These are phyloP conservation scores for Campylomormyrus numenius DNA, from an alignment of 2,113 vertebrate species.

Conservation along the genomic window DNA sequence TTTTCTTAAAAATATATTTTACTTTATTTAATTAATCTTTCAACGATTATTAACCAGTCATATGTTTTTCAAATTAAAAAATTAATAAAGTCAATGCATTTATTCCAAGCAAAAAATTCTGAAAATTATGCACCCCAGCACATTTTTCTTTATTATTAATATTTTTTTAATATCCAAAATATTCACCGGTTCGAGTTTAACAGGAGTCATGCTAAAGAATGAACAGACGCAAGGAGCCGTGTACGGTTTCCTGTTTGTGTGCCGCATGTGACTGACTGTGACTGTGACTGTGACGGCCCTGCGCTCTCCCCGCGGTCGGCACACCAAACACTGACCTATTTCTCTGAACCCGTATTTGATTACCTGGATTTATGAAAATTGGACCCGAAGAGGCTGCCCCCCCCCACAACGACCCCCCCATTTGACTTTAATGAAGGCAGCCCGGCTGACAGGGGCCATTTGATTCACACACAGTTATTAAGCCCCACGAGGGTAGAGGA, in stretches of 20 bases:
- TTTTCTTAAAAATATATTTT: neutral
- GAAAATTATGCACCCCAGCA: neutral
- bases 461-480: slow-evolving; percentile 72
- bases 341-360: slow-evolving; percentile 61
- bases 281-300: neutral
- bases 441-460: slow-evolving; percentile 62
- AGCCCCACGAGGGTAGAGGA: slow-evolving; percentile 47
- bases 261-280: neutral
- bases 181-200: neutral
- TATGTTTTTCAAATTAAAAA: neutral
- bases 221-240: neutral
- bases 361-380: slow-evolving; percentile 70
- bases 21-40: neutral
- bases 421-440: slow-evolving; percentile 69
- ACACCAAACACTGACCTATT: slow-evolving; percentile 60
- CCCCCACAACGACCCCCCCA: slow-evolving; percentile 24
- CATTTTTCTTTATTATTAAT: neutral
- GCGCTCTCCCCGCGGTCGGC: slow-evolving; percentile 25
- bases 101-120: neutral
- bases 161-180: neutral
- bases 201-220: neutral
- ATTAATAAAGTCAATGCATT: neutral
- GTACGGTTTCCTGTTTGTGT: neutral
- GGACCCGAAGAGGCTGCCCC: slow-evolving; percentile 57
- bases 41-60: neutral